Base-by-base conservation (phyloP, 2,113 vertebrate species). In the Scalopus aquaticus region DNA sequence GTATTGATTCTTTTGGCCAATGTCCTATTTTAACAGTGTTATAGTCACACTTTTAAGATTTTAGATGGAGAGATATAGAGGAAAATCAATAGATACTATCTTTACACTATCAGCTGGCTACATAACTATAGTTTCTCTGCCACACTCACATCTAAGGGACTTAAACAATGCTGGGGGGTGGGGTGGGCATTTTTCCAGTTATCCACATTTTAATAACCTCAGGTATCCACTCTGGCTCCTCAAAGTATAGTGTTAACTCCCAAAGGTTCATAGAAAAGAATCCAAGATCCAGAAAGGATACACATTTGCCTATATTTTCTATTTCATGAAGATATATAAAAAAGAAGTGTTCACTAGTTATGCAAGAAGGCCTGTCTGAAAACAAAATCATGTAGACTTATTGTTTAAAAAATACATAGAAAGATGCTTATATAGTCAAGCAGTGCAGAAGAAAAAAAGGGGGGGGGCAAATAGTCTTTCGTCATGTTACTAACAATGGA, bases 51-150 rank as follows among this genome's bases (percentile, higher is more conserved):
- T 97, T n/a, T 97, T 91, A 97, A 95, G 91, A 97, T 97, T 98
- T 96, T 88, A 97, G 97, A 97, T 97, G 96, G 95, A 97, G 81
- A 95, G 85, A 90, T 82, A 95, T 39, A 94, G 93, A 97, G 42
- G 60, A 96, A 98, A 98, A 98, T 98, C 98, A 97, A 98, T 97
- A 98, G 46, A 92, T 79, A 67, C 78, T 95, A 97, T 96, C 95
- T 97, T 97, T 96, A 95, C 90, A 97, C 88, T 92, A 96, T 85
- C 56, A 97, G 78, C 32, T 54, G 74, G 46, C 83, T 92, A n/a
- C 17, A 42, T 70, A 94, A 54, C 60, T 87, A 70, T 22, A 83
- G 80, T 28, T 85, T 90, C 69, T 90, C 73, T 9, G 80, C 90
- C 54, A 85, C 4, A 7, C 12, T 94, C 54, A 81, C 51, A 54